Evolutionary conservation across 2,797 vertebrate species (phyloP).

Genomic region (Sebastes nivosus): DNA sequence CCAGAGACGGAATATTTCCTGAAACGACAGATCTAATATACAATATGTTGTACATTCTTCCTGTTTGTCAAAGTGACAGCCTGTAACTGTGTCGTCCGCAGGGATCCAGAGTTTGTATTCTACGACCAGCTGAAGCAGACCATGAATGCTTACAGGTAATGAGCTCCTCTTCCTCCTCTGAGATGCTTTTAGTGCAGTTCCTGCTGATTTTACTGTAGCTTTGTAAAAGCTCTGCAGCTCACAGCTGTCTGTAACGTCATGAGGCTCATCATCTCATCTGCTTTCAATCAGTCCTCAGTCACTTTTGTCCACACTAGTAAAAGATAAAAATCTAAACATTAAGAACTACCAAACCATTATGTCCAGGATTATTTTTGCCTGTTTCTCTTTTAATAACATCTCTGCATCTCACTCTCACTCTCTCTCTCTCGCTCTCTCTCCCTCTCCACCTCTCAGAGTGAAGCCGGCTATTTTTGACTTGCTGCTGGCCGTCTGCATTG

Average conservation of each 20-base stretch:
- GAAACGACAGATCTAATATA: not conserved
- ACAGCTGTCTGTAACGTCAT: not conserved
- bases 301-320: not conserved
- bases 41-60: not conserved
- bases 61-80: not conserved
- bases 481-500: slow-evolving; percentile 94
- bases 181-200: not conserved
- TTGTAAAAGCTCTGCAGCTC: not conserved
- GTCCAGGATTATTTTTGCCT: not conserved
- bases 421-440: not conserved
- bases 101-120: slow-evolving; percentile 98
- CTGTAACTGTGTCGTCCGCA: slow-evolving; percentile 57
- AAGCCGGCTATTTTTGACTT: slow-evolving; percentile 98
- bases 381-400: not conserved
- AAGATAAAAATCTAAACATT: not conserved
- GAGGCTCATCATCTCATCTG: not conserved
- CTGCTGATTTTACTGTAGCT: not conserved
- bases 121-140: slow-evolving; percentile 99
- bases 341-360: not conserved
- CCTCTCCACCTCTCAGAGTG: slow-evolving; percentile 81
- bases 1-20: no score
- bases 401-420: not conserved
- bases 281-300: not conserved
- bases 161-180: not conserved
- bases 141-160: slow-evolving; percentile 97